Percentiles rank a stretch among this genome's conserved stretches.
Conservation (phyloP, 2,888 invertebrate genomes). For the Campopleginae sp. region DNA sequence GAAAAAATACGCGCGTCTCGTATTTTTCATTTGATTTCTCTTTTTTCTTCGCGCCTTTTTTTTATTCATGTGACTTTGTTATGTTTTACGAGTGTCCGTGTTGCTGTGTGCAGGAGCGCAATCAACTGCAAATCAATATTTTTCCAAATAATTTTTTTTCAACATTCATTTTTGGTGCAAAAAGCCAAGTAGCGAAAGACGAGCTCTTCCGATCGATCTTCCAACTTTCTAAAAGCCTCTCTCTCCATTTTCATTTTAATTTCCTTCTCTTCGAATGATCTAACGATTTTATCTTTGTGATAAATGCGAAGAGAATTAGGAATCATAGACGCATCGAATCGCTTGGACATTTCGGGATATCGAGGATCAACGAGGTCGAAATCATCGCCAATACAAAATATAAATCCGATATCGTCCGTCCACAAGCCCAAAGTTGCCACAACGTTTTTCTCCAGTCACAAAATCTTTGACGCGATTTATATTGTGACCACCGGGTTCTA, state of each 20-base stretch:
- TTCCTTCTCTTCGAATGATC: not conserved
- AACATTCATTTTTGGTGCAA: constrained; percentile 41
- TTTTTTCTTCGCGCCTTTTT: constrained; percentile 21
- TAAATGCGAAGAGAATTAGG: constrained; percentile 4
- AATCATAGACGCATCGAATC: constrained; percentile 28
- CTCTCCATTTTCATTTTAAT: not conserved
- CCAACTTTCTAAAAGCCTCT: not conserved
- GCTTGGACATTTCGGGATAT: constrained; percentile 62
- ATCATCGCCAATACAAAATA: constrained; percentile 69
- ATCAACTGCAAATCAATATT: constrained; percentile 56
- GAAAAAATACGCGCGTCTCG: constrained; percentile 58
- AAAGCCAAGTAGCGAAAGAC: constrained; percentile 6
- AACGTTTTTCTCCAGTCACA: not conserved
- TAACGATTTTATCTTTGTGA: constrained; percentile 44
- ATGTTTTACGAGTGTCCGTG: constrained; percentile 39
- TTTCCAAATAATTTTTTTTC: constrained; percentile 9
- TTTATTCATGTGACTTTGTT: constrained; percentile 22
- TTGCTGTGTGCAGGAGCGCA: constrained; percentile 54
- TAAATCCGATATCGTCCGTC: constrained; percentile 64
- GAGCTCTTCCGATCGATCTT: constrained; percentile 37
- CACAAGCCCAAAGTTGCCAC: constrained; percentile 56
- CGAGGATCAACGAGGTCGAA: constrained; percentile 78
- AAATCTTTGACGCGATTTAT: not conserved
- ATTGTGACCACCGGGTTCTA: too few relatives aligned
- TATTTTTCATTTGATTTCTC: constrained; percentile 54